These are phyloP conservation scores for Eremobia ochroleuca DNA, from an alignment of 2,888 invertebrate genomes.

Conservation along the genomic window DNA sequence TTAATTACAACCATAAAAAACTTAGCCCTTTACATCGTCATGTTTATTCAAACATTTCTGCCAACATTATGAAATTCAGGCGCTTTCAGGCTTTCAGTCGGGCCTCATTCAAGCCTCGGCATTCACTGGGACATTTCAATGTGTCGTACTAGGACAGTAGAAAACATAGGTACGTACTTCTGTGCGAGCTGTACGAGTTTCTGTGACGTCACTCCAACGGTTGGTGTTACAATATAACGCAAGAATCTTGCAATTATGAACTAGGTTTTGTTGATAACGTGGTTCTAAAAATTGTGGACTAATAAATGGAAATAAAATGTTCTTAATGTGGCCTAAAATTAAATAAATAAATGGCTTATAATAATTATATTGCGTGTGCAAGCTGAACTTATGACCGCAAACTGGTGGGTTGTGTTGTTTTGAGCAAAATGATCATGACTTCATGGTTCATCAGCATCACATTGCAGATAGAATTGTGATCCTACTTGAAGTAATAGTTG, in stretches of 20 bases:
- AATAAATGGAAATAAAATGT: background rate
- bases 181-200: constrained; percentile 18
- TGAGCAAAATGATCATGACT: background rate
- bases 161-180: constrained; percentile 23
- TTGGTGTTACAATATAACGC: background rate
- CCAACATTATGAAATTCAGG: constrained; percentile 57
- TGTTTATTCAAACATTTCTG: constrained; percentile 46
- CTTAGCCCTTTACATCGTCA: constrained; percentile 13
- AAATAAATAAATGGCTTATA: background rate
- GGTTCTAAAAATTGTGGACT: background rate
- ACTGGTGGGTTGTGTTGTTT: background rate
- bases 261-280: background rate
- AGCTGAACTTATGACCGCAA: background rate
- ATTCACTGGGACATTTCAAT: constrained; percentile 56
- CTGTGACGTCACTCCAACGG: constrained; percentile 27
- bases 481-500: background rate
- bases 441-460: background rate
- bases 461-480: background rate
- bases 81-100: constrained; percentile 44
- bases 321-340: background rate
- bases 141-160: constrained; percentile 38
- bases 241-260: background rate
- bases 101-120: constrained; percentile 41
- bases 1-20: constrained; percentile 16
- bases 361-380: background rate